Conservation (phyloP, 2,113 vertebrate genomes). For the Catagonus wagneri region DNA sequence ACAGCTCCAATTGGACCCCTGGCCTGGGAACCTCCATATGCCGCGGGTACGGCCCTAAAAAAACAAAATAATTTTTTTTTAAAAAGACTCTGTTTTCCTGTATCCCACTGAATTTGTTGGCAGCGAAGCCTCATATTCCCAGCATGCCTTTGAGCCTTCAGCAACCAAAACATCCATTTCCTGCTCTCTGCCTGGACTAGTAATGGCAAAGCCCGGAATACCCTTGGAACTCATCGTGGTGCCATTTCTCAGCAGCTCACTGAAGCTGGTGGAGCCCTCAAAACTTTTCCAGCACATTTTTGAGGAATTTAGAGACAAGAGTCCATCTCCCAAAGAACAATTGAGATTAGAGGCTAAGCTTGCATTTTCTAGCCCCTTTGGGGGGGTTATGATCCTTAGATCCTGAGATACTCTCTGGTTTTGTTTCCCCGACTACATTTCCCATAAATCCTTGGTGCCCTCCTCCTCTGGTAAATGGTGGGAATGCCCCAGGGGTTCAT, state of each 20-base stretch:
- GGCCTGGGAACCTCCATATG: too few relatives aligned
- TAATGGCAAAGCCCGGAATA: not conserved
- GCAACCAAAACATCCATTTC: not conserved
- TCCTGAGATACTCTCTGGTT: not conserved
- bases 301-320: not conserved
- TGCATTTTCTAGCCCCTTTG: not conserved
- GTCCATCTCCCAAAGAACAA: not conserved
- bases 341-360: not conserved
- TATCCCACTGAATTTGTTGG: not conserved
- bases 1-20: too few relatives aligned
- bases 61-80: too few relatives aligned
- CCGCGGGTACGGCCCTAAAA: too few relatives aligned
- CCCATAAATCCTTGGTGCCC: not conserved
- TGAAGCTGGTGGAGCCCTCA: not conserved
- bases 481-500: not conserved
- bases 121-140: not conserved
- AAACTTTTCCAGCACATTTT: not conserved
- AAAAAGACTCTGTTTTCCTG: not conserved
- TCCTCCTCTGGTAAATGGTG: not conserved
- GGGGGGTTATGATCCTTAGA: not conserved
- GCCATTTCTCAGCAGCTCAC: not conserved
- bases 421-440: not conserved
- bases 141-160: not conserved
- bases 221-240: fast-evolving
- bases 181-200: not conserved